Conservation (phyloP, 30 jellyfish, hydroid and myxozoan species). For the Hydra vulgaris region DNA sequence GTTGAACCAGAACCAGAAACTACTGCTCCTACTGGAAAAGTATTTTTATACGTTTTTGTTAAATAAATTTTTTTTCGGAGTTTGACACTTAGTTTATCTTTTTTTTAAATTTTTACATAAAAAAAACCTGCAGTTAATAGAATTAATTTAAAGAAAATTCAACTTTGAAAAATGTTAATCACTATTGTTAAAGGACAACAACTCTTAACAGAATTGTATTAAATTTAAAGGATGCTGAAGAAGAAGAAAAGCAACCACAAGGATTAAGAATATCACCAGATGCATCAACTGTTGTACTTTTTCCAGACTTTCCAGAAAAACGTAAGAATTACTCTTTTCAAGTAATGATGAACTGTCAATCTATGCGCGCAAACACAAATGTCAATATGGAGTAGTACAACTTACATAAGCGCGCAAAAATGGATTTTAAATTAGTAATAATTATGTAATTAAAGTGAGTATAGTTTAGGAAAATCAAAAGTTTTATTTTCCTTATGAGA, state of each 20-base stretch:
- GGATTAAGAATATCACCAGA: slow-evolving; percentile 69
- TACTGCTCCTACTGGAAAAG: slow-evolving; percentile 41
- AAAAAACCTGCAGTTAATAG: too few relatives aligned
- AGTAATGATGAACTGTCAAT: background rate
- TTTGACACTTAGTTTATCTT: too few relatives aligned
- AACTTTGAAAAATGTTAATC: background rate
- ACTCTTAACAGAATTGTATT: background rate
- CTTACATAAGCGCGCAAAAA: too few relatives aligned
- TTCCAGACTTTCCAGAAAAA: slow-evolving; percentile 76
- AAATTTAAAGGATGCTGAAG: slow-evolving; percentile 48
- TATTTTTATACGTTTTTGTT: background rate
- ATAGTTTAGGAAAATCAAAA: too few relatives aligned
- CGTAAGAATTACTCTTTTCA: too few relatives aligned
- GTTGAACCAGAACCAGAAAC: slow-evolving; percentile 74
- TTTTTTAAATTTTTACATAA: too few relatives aligned
- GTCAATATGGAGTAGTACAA: too few relatives aligned
- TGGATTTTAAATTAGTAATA: too few relatives aligned
- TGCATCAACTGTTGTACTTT: slow-evolving; percentile 54
- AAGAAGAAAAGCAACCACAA: slow-evolving; percentile 32
- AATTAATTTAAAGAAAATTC: too few relatives aligned
- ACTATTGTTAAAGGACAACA: too few relatives aligned
- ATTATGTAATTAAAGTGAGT: too few relatives aligned
- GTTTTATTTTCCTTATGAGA: background rate
- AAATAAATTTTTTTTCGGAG: background rate
- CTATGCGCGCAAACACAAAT: background rate